Percentiles rank a stretch among this genome's conserved stretches.
These are phyloP conservation scores for Timema cristinae DNA, from an alignment of 2,888 invertebrate species.

Conservation along the genomic window DNA sequence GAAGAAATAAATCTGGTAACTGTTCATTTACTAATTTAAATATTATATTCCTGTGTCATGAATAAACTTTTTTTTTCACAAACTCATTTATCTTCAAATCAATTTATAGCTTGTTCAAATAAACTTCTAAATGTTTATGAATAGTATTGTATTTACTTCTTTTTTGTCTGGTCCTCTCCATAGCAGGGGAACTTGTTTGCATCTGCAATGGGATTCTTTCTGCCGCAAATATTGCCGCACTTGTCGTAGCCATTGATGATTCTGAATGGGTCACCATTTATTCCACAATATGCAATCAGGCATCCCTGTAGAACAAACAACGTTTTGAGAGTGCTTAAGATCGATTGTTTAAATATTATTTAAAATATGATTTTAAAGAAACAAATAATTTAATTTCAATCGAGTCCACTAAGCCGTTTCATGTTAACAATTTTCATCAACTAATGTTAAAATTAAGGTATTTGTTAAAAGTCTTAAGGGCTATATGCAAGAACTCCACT, in stretches of 20 bases:
- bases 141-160: too few relatives aligned
- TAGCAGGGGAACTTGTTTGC: conserved; percentile 39
- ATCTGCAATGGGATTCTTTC: conserved; percentile 40
- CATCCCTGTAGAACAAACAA: conserved; percentile 39
- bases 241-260: conserved; percentile 60
- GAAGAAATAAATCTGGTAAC: too few relatives aligned
- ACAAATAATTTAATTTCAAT: background rate
- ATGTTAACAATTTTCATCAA: background rate
- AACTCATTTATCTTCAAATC: too few relatives aligned
- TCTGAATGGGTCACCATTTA: conserved; percentile 53
- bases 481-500: too few relatives aligned
- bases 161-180: conserved; percentile 44
- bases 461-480: too few relatives aligned
- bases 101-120: too few relatives aligned
- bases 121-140: too few relatives aligned
- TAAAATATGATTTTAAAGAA: background rate
- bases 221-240: conserved; percentile 62
- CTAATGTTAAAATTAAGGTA: background rate
- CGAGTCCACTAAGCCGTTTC: background rate
- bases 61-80: too few relatives aligned
- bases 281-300: conserved; percentile 46
- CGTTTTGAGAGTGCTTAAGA: background rate
- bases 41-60: too few relatives aligned
- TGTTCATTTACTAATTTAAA: too few relatives aligned
- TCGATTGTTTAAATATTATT: conserved; percentile 1